Base-by-base conservation (phyloP, 2,797 vertebrate genomes). In the Coracias cyanogaster region DNA sequence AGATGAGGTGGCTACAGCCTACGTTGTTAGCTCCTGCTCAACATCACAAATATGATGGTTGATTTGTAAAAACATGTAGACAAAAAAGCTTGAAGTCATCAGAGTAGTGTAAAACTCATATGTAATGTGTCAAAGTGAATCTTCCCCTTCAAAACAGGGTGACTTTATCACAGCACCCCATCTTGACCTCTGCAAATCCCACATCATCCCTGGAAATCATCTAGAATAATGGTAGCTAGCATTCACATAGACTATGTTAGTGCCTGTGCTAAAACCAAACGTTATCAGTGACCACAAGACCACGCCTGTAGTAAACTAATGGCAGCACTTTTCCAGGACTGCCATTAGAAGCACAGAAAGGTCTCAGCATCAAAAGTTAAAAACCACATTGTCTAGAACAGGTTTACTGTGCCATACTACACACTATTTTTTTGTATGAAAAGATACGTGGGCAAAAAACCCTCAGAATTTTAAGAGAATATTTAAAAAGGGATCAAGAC, bases 361-460 rank as follows among this genome's bases (percentile, higher is more conserved):
- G 11, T 37, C 20, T 87, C 25, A 54, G 14, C 10, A 43, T 49
- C 16, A 58, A 54, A 80, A 76, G 8, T 58, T 39, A n/a, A 72
- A 80, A 89, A 51, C 1, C 9, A 46, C 18, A 10, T 10, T 37
- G 10, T 52, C 60, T 67, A 72, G 17, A 89, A 51, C 6, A 72
- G 9, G 3, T 41, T 87, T 73, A 21, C 12, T 57, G 9, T 69
- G 66, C 15, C 37, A 58, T 10, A 37, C 2, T 41, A 58, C 12
- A 37, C 2, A 5, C 41, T n/a, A 4, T 3, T 20, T 61, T 37
- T 5, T 54, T 52, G 2, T 31, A 31, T 43, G 19, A 76, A 82
- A 82, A 9, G 35, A 85, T 66, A 33, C 25, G 25, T 24, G 0
- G 0, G 5, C 5, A 78, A 74, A 70, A 41, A 4, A 0, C 0